phyloP scores from a whole-genome alignment of 1,140 invertebrate genomes.

The Sitophilus oryzae region DNA sequence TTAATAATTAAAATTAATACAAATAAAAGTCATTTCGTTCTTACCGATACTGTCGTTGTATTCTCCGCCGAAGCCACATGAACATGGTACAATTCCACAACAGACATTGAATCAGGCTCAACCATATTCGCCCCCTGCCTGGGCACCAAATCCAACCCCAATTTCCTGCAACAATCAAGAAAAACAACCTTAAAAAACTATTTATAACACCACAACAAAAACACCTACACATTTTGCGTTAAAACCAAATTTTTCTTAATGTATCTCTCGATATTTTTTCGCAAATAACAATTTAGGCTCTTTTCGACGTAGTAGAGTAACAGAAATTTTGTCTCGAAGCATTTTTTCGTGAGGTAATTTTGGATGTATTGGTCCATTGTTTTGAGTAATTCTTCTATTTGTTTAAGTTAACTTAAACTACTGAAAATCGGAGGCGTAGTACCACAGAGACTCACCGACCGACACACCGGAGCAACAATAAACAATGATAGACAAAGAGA shows the following conservation, averaged over 20 bases:
- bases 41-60: slow-evolving; percentile 67
- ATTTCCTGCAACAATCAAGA: slow-evolving; percentile 65
- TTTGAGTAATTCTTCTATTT: no score
- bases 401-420: no score
- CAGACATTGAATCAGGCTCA: slow-evolving; percentile 79
- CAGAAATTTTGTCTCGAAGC: not conserved
- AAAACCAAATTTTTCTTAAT: no score
- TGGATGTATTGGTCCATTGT: no score
- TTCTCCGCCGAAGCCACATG: slow-evolving; percentile 77
- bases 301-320: not conserved
- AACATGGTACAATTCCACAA: slow-evolving; percentile 83
- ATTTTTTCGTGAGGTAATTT: not conserved
- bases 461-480: no score
- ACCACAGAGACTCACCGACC: no score
- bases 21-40: slow-evolving; percentile 22
- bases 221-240: no score
- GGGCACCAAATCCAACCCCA: slow-evolving; percentile 87
- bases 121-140: slow-evolving; percentile 79
- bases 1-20: no score
- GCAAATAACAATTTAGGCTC: not conserved
- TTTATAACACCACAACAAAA: no score
- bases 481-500: no score
- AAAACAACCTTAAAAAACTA: no score
- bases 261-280: not conserved
- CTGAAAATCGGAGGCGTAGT: no score